phyloP scores from a whole-genome alignment of 2,888 invertebrate species.

The Gymnoscelis rufifasciata region DNA sequence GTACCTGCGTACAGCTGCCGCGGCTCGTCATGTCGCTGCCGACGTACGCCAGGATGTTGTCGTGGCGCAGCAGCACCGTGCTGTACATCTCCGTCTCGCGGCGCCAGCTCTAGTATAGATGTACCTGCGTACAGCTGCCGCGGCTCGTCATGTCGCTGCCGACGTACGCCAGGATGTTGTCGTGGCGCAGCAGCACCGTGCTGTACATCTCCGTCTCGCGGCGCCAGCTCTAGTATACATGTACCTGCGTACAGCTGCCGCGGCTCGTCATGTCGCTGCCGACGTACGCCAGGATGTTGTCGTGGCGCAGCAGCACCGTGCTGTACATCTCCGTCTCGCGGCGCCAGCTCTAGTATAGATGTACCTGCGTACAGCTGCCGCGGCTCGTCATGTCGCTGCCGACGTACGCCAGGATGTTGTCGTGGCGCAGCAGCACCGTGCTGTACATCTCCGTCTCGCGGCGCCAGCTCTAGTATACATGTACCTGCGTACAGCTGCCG shows the following conservation, averaged over 20 bases:
- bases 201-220: neutral
- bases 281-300: neutral
- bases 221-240: neutral
- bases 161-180: neutral
- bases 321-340: neutral
- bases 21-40: neutral
- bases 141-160: neutral
- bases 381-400: neutral
- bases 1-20: neutral
- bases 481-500: neutral
- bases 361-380: neutral
- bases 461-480: neutral
- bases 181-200: neutral
- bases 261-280: neutral
- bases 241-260: neutral
- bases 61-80: neutral
- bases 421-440: neutral
- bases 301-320: neutral
- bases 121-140: neutral
- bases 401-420: neutral
- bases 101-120: neutral
- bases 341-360: neutral
- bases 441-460: neutral
- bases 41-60: neutral
- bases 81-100: neutral